These are phyloP conservation scores for Tiliqua scincoides DNA, from an alignment of 2,113 vertebrate species.

Conservation along the genomic window DNA sequence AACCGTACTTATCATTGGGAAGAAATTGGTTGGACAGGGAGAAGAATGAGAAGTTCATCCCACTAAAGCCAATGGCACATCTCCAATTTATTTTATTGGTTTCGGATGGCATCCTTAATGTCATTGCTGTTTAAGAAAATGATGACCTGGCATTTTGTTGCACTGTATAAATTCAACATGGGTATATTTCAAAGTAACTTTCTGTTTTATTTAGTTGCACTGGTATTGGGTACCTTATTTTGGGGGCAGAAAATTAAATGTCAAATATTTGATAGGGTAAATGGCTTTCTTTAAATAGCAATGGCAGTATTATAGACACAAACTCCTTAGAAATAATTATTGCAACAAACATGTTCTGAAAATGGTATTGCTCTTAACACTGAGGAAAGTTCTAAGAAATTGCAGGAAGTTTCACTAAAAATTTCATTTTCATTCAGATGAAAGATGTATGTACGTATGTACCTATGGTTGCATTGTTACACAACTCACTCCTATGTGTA, in stretches of 20 bases:
- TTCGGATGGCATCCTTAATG: not conserved
- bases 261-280: not conserved
- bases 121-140: not conserved
- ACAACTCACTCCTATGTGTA: no score
- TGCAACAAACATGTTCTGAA: fast-evolving
- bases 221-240: not conserved
- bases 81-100: not conserved
- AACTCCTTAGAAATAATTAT: not conserved
- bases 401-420: not conserved
- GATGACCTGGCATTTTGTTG: conserved; percentile 18
- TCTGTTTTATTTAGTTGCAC: not conserved
- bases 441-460: no score
- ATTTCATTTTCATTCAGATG: no score
- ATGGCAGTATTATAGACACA: not conserved
- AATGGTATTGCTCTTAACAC: not conserved
- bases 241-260: not conserved
- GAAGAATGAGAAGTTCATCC: not conserved
- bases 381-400: no score
- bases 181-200: not conserved
- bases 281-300: not conserved
- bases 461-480: not conserved
- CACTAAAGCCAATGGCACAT: not conserved
- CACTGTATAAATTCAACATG: not conserved
- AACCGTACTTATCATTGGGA: not conserved
- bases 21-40: not conserved